phyloP scores from a whole-genome alignment of 1,140 invertebrate genomes.

The Zaprionus tsacasi region DNA sequence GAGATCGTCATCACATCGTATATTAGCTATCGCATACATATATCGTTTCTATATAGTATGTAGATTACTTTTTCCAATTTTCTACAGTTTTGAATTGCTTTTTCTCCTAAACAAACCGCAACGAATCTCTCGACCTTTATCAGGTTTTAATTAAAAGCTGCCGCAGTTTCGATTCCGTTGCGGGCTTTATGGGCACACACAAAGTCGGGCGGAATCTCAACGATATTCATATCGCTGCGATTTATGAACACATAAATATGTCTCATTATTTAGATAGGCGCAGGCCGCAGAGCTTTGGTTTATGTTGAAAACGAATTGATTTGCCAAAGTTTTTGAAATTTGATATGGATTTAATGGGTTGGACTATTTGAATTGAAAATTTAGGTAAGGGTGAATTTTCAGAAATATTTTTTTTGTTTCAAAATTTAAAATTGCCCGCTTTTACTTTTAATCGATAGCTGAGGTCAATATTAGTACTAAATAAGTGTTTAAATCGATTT shows the following conservation, averaged over 20 bases:
- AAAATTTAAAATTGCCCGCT: no score
- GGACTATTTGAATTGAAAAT: no score
- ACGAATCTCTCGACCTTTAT: constrained; percentile 68
- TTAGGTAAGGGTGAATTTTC: no score
- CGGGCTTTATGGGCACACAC: constrained; percentile 47
- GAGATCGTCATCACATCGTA: constrained; percentile 53
- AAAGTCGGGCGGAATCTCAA: background rate
- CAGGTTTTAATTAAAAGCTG: constrained; percentile 76
- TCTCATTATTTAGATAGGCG: constrained; percentile 75
- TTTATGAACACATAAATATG: constrained; percentile 80
- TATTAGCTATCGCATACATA: background rate
- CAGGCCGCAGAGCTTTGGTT: constrained; percentile 20
- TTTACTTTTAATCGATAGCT: no score
- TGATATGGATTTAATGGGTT: background rate
- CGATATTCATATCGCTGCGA: constrained; percentile 63
- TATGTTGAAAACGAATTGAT: constrained; percentile 23
- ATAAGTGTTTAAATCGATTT: no score
- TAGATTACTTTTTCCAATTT: constrained; percentile 27
- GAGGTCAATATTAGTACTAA: no score
- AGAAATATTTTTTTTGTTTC: no score
- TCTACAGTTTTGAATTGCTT: constrained; percentile 53
- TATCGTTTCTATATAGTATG: constrained; percentile 22
- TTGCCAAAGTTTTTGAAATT: constrained; percentile 2
- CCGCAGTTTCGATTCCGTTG: constrained; percentile 47
- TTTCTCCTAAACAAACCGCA: constrained; percentile 67